Base-by-base conservation (phyloP, 2,888 invertebrate species). In the Hypomecis atomaria region DNA sequence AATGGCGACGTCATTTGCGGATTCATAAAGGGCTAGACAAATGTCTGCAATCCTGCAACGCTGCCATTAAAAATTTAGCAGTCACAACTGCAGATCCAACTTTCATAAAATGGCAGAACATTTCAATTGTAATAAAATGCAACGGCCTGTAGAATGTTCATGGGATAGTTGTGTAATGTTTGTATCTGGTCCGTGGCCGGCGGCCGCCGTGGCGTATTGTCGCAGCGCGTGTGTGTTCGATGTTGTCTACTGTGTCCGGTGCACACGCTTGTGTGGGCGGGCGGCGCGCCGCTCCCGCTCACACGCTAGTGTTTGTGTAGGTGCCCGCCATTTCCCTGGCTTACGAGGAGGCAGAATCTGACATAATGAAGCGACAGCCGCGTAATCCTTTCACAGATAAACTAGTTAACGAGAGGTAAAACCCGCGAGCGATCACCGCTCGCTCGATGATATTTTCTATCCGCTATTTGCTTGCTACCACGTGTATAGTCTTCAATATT, bases 361-460 rank as follows among this genome's bases (percentile, higher is more conserved):
- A 98, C 96, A 98, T 98, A 94, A 98, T 98, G 98, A 98, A 98
- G 96, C 96, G 98, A 94, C 96, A 97, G 94, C 98, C 98, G 93
- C 96, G 98, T 96, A 96, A 98, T 94, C 98, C 98, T 94, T 96
- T 97, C 95, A 96, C 95, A 94, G 98, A 99, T 96, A 98, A 98
- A 95, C 97, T 99, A 93, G 98, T 99, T 93, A 99, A 99, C 95
- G 97, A 97, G 96, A 98, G 99, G 98, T 98, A 96, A 96, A 86
- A 84, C 84, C 76, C 81, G 79, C 86, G 90, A 87, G 89, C 84
- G 86, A 71, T 73, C 74, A 71, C 68, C 77, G 81, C 86, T 89
- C 90, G 88, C 84, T 83, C 85, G 87, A 84, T 66, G 85, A 88
- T 88, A 85, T 89, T 89, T 87, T 88, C 85, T 91, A 88, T 90